Base-by-base conservation (phyloP, 2,113 vertebrate species). In the Grammomys surdaster region DNA sequence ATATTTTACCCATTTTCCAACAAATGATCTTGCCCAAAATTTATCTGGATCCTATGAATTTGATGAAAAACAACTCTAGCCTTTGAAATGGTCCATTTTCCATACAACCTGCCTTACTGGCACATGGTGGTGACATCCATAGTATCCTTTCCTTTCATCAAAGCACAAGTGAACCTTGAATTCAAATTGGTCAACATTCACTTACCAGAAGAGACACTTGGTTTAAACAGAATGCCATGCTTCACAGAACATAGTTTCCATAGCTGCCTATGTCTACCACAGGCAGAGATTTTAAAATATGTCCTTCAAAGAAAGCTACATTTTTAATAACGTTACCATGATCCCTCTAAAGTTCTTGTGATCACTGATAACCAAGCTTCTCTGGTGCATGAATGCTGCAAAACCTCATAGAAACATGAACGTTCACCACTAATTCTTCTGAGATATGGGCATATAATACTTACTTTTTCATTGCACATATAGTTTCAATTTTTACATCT, bases 401-500 rank as follows among this genome's bases (percentile, higher is more conserved):
- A 88, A 93, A 85, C 13, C 28, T 82, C 11, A 88, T 56, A 43
- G 58, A 58, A 80, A 89, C 5, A 54, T 60, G 14, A 6, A 81
- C 75, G 26, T 60, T 67, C 5, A 16, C 60, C 58, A 76, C 69
- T 22, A 67, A 28, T 63, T 43, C 75, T 81, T 87, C 73, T 92
- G 73, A 90, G 48, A 90, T 81, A 20, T 63, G 31, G 51, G 51
- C 58, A 78, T 91, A 51, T 78, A 84, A 51, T n/a, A 85, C 10
- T 80, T 78, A 78, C 6, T 63, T 82, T 93, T 88, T 77, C 28
- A 76, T 76, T 89, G 56, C 28, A 54, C 14, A 46, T 65, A 19
- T 46, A 46, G 56, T 86, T 87, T 73, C 56, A 80, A 46, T 95
- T 80, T 95, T 92, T 33, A 81, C 77, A 88, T 40, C 17, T 82